Evolutionary conservation across 1,140 invertebrate genomes (phyloP).

Genomic region (Pollicipes pollicipes): DNA sequence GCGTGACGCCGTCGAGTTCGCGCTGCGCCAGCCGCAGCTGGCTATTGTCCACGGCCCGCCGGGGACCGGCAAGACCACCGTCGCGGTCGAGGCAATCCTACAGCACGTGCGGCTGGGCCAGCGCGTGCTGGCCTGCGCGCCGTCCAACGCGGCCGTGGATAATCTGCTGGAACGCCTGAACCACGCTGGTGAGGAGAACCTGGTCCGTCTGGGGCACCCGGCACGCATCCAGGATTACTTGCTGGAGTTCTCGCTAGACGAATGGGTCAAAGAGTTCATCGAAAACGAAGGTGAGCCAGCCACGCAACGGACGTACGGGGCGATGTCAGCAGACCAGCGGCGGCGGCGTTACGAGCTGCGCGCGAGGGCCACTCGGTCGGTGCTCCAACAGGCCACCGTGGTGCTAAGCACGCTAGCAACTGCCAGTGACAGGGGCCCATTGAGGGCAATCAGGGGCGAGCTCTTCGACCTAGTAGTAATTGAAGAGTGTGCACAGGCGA

Average conservation of each 20-base stretch:
- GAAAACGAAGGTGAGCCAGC: not conserved
- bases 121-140: constrained; percentile 24
- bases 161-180: not conserved
- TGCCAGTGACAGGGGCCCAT: constrained; percentile 30
- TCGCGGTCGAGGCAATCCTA: constrained; percentile 39
- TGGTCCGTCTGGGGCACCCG: constrained; percentile 39
- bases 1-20: constrained; percentile 36
- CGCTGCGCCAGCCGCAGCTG: constrained; percentile 32
- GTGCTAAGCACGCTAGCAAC: constrained; percentile 33
- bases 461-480: constrained; percentile 39
- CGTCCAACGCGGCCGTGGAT: not conserved
- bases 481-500: constrained; percentile 41
- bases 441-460: constrained; percentile 35
- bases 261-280: not conserved
- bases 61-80: constrained; percentile 47
- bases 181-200: constrained; percentile 18
- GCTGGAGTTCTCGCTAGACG: not conserved
- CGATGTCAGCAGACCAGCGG: too few species aligned
- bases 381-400: constrained; percentile 19
- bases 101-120: constrained; percentile 31
- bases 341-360: not conserved
- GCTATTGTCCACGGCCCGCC: constrained; percentile 36
- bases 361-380: not conserved
- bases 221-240: constrained; percentile 24
- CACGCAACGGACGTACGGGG: too few species aligned